These are phyloP conservation scores for Myotis lucifugus DNA, from an alignment of 2,113 vertebrate species.

Conservation along the genomic window DNA sequence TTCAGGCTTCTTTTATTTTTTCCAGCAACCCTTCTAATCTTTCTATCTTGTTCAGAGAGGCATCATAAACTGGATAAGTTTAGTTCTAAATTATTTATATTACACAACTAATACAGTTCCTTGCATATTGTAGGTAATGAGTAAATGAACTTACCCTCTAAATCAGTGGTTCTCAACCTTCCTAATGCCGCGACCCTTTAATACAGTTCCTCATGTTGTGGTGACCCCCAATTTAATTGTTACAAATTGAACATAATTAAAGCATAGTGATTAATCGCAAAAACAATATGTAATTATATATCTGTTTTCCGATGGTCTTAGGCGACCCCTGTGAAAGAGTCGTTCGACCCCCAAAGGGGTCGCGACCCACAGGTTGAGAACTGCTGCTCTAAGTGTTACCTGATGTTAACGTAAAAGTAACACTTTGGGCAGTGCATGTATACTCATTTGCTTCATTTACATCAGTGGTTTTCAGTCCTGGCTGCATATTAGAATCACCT, in stretches of 20 bases:
- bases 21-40: slow-evolving; percentile 22
- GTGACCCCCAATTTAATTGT: no score
- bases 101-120: not conserved
- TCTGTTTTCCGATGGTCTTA: no score
- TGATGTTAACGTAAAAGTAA: slow-evolving; percentile 26
- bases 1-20: not conserved
- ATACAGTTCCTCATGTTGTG: no score
- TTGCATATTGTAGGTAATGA: slow-evolving; percentile 10
- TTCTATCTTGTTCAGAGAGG: not conserved
- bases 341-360: no score
- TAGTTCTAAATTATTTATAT: slow-evolving; percentile 32
- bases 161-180: not conserved
- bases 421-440: not conserved
- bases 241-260: no score
- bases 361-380: no score
- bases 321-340: no score
- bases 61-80: slow-evolving; percentile 25
- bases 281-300: no score
- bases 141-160: slow-evolving; percentile 30
- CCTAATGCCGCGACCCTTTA: no score
- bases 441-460: slow-evolving; percentile 17
- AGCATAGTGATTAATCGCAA: no score
- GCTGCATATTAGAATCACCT: not conserved
- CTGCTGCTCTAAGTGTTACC: not conserved
- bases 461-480: not conserved